Conservation (phyloP, 2,797 vertebrate genomes). For the Halcyon badia region DNA sequence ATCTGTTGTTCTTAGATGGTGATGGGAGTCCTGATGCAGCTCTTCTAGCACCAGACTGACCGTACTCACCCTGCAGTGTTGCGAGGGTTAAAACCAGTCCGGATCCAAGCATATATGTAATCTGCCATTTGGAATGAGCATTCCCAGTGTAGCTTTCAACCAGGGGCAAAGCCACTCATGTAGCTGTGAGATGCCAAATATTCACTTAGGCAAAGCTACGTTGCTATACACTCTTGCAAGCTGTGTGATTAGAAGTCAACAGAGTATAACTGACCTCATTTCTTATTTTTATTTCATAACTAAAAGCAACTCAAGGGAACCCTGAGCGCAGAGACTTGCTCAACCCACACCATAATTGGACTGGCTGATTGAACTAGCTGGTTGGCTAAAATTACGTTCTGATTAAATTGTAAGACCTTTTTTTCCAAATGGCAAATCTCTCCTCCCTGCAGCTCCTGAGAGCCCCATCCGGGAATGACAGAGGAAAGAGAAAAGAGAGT, state of each 20-base stretch:
- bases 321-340: slow-evolving; percentile 37
- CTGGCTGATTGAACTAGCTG: slow-evolving; percentile 16
- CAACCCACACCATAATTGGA: slow-evolving; percentile 40
- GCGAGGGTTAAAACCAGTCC: neutral
- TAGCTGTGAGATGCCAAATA: slow-evolving; percentile 1
- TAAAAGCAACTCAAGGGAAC: slow-evolving; percentile 39
- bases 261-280: slow-evolving; percentile 41
- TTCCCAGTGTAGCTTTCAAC: neutral
- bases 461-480: neutral
- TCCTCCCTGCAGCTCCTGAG: slow-evolving; percentile 20
- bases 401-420: slow-evolving; percentile 46
- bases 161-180: neutral
- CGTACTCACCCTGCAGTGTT: neutral
- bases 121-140: neutral
- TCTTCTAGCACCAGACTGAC: neutral
- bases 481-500: slow-evolving; percentile 20
- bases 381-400: slow-evolving; percentile 36
- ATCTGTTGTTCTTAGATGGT: neutral
- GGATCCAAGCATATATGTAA: neutral
- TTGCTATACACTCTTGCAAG: neutral
- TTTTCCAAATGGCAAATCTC: slow-evolving; percentile 44
- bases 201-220: neutral
- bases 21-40: neutral
- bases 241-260: neutral
- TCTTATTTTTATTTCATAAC: slow-evolving; percentile 63